phyloP scores from a whole-genome alignment of 2,113 vertebrate species.

The Platycercus adscitus region DNA sequence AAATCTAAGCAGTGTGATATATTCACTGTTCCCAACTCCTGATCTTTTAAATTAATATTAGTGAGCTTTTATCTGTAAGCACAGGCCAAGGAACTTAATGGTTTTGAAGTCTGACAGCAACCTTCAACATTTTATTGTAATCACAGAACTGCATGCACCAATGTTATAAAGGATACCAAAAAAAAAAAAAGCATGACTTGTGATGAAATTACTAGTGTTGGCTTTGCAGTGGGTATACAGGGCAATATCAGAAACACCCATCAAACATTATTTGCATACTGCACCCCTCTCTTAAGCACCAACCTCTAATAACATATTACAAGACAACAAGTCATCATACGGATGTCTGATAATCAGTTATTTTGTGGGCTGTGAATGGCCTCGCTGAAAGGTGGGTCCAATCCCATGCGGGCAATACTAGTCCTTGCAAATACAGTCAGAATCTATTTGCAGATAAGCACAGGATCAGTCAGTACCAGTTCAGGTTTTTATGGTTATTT shows the following conservation, averaged over 20 bases:
- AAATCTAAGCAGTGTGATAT: not conserved
- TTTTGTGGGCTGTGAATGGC: constrained; percentile 7
- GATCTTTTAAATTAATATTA: not conserved
- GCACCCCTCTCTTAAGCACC: not conserved
- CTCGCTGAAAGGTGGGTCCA: not conserved
- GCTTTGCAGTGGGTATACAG: not conserved
- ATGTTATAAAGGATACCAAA: not conserved
- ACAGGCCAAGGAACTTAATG: not conserved
- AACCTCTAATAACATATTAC: not conserved
- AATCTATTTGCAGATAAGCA: constrained; percentile 39
- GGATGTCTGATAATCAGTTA: not conserved
- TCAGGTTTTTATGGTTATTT: constrained; percentile 34
- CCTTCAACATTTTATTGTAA: not conserved
- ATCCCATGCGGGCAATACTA: not conserved
- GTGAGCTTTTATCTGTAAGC: not conserved
- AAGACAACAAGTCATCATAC: constrained; percentile 5
- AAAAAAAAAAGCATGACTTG: not conserved
- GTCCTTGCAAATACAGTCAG: not conserved
- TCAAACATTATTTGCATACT: not conserved
- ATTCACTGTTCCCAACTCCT: not conserved
- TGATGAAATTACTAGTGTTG: not conserved
- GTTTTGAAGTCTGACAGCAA: not conserved
- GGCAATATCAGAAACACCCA: not conserved
- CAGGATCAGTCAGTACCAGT: not conserved
- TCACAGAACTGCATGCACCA: not conserved